Evolutionary conservation across 2,888 invertebrate species (phyloP).

Genomic region (Cerceris ruficornis): DNA sequence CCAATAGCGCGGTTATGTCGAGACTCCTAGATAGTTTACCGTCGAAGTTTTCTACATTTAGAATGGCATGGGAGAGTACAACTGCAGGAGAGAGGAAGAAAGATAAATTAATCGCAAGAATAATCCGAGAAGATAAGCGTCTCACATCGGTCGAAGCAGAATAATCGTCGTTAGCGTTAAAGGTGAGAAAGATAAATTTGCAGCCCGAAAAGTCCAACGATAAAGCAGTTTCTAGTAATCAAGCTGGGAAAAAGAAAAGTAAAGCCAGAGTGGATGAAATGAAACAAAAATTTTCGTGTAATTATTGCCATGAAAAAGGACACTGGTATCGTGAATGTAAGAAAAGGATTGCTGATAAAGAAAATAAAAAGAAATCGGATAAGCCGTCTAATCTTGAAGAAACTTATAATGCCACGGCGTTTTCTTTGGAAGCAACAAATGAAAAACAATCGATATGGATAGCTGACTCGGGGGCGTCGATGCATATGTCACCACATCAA

Average conservation of each 20-base stretch:
- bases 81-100: conserved; percentile 13
- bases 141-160: conserved; percentile 3
- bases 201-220: neutral
- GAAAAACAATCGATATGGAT: conserved; percentile 36
- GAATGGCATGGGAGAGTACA: conserved; percentile 42
- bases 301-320: conserved; percentile 18
- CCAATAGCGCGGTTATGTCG: conserved; percentile 12
- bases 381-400: neutral
- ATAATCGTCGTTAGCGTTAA: conserved; percentile 7
- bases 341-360: conserved; percentile 15
- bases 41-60: conserved; percentile 26
- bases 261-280: conserved; percentile 18
- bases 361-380: too few relatives aligned
- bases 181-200: neutral
- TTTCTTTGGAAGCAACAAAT: conserved; percentile 14
- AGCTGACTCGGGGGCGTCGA: conserved; percentile 45
- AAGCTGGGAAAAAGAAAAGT: conserved; percentile 4
- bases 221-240: neutral
- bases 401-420: neutral
- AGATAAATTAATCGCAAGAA: conserved; percentile 13
- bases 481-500: conserved; percentile 45
- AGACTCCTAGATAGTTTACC: conserved; percentile 24
- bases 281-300: conserved; percentile 20
- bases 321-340: conserved; percentile 40
- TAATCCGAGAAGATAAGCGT: conserved; percentile 24